These are phyloP conservation scores for Cuniculus paca DNA, from an alignment of 2,797 vertebrate species.

Conservation along the genomic window DNA sequence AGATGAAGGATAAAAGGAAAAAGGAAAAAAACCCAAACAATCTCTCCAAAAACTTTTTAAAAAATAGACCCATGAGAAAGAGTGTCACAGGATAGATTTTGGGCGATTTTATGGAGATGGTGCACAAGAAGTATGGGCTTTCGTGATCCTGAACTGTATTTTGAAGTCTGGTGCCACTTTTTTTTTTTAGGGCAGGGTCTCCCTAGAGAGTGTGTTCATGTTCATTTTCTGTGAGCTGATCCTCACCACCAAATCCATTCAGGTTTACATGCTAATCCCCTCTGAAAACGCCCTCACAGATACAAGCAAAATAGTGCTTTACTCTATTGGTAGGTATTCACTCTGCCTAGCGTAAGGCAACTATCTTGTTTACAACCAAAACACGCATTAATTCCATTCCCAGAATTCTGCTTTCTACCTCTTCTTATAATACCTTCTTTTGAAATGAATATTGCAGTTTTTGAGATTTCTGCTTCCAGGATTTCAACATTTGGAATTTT, in stretches of 20 bases:
- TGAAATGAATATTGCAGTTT: neutral
- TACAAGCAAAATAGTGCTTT: neutral
- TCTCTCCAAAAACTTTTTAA: neutral
- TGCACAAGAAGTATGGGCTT: rapidly evolving
- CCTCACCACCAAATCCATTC: neutral
- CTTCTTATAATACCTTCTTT: too few species aligned
- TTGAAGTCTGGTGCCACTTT: neutral
- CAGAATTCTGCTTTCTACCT: neutral
- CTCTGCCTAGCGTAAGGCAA: neutral
- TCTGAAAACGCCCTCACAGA: neutral
- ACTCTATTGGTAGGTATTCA: neutral
- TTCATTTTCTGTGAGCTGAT: neutral
- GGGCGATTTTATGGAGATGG: too few species aligned
- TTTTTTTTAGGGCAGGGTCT: neutral
- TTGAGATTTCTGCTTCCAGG: neutral
- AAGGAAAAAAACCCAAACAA: neutral
- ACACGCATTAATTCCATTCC: neutral
- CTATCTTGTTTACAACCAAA: too few species aligned
- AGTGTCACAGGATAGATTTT: neutral
- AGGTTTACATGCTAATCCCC: neutral
- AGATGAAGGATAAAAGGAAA: neutral
- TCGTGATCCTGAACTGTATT: neutral
- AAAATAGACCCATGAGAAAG: neutral
- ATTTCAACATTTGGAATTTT: neutral
- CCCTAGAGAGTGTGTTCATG: neutral